phyloP scores from a whole-genome alignment of 2,113 vertebrate species.

The Oxyruncus cristatus region DNA sequence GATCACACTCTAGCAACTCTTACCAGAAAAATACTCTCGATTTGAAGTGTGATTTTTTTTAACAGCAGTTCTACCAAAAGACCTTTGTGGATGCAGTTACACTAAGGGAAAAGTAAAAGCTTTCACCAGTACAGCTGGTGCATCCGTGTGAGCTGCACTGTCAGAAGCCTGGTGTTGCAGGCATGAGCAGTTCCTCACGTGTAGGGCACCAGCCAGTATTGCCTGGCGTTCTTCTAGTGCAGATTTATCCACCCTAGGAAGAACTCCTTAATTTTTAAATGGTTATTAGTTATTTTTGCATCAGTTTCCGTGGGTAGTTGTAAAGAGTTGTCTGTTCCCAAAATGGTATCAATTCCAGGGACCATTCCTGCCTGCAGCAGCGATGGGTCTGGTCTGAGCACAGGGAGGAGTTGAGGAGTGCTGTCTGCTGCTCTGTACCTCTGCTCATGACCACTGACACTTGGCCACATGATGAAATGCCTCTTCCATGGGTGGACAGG shows the following conservation, averaged over 20 bases:
- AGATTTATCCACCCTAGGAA: background rate
- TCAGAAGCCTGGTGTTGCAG: background rate
- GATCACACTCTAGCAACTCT: constrained; percentile 53
- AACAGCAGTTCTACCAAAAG: constrained; percentile 19
- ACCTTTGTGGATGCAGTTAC: background rate
- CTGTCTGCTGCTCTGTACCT: background rate
- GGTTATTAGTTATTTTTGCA: background rate
- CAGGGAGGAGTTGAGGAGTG: background rate
- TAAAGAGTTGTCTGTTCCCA: background rate
- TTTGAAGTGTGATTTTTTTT: constrained; percentile 41
- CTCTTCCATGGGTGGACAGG: background rate
- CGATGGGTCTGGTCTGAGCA: background rate
- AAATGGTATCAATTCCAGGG: background rate
- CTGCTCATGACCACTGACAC: background rate
- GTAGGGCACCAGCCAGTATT: background rate
- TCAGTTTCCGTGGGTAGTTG: background rate
- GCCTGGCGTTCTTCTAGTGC: background rate
- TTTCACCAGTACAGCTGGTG: background rate
- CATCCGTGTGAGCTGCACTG: background rate
- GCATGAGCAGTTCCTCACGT: background rate
- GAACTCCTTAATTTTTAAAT: background rate
- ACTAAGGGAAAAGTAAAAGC: background rate
- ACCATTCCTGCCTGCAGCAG: background rate
- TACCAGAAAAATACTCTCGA: constrained; percentile 50
- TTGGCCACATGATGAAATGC: background rate